Evolutionary conservation across 2,113 vertebrate genomes (phyloP).

Genomic region (Engraulis encrasicolus): DNA sequence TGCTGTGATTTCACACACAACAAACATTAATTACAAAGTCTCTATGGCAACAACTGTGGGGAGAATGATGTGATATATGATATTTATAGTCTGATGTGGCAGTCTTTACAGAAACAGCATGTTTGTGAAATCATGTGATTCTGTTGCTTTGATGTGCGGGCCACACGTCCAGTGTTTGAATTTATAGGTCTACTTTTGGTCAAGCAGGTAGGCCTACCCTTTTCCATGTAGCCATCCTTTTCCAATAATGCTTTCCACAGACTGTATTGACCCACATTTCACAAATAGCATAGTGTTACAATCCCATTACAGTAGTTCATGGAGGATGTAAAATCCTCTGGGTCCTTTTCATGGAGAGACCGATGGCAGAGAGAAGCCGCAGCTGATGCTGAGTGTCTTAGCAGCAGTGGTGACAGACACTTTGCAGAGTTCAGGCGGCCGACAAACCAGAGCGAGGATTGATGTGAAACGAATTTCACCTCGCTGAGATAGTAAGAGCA

Average conservation of each 20-base stretch:
- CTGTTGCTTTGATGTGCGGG: background rate
- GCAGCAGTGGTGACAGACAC: background rate
- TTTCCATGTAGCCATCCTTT: background rate
- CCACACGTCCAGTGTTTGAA: background rate
- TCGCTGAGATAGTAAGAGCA: background rate
- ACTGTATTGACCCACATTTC: constrained; percentile 6
- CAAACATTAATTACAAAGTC: background rate
- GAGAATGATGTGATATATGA: background rate
- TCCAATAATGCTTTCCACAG: background rate
- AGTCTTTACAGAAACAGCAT: background rate
- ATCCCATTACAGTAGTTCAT: constrained; percentile 8
- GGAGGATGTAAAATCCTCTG: background rate
- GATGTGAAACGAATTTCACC: background rate
- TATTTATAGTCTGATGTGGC: background rate
- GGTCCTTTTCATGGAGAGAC: too few species aligned
- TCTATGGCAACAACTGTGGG: background rate
- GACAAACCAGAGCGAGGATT: background rate
- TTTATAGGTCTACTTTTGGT: background rate
- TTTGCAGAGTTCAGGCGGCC: background rate
- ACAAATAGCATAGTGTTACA: background rate
- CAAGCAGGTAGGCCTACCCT: background rate
- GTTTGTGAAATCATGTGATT: background rate
- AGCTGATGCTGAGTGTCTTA: background rate
- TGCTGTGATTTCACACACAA: background rate
- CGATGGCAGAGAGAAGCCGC: background rate